Percentiles rank a stretch among this genome's conserved stretches.
Evolutionary conservation across 2,113 vertebrate genomes (phyloP).

Genomic region (Varanus salvator): DNA sequence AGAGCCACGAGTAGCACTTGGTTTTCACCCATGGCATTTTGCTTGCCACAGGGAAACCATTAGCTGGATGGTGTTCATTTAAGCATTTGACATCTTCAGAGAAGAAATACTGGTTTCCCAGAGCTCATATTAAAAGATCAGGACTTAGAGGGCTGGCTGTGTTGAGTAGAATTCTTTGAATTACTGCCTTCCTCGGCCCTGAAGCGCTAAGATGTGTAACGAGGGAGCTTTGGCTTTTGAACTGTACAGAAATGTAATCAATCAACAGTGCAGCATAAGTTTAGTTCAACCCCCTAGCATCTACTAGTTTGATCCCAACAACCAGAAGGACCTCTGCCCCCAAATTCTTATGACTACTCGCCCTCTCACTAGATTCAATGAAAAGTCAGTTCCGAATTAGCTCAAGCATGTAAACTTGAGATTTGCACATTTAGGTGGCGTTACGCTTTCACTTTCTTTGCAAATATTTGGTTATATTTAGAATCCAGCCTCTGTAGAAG

Average conservation of each 20-base stretch:
- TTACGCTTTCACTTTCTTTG: background rate
- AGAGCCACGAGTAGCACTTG: conserved; percentile 23
- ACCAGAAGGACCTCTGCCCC: background rate
- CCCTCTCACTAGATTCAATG: background rate
- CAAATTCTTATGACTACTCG: background rate
- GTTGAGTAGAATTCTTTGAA: background rate
- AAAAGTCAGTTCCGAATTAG: background rate
- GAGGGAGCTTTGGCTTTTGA: too few relatives aligned
- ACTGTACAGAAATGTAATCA: too few relatives aligned
- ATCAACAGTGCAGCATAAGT: too few relatives aligned
- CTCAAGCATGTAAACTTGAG: background rate
- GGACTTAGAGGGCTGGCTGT: background rate
- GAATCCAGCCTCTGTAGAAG: too few relatives aligned
- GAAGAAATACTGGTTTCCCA: conserved; percentile 24
- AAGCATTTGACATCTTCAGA: background rate
- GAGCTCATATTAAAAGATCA: background rate
- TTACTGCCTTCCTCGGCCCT: background rate
- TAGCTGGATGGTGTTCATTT: background rate
- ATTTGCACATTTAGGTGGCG: background rate
- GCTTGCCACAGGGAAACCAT: conserved; percentile 57
- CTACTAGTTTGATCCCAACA: background rate
- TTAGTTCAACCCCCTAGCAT: background rate
- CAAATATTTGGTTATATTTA: background rate
- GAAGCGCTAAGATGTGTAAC: background rate
- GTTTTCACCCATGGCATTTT: conserved; percentile 48